These are phyloP conservation scores for Cataglyphis albicans DNA, from an alignment of 2,888 invertebrate species.

Conservation along the genomic window DNA sequence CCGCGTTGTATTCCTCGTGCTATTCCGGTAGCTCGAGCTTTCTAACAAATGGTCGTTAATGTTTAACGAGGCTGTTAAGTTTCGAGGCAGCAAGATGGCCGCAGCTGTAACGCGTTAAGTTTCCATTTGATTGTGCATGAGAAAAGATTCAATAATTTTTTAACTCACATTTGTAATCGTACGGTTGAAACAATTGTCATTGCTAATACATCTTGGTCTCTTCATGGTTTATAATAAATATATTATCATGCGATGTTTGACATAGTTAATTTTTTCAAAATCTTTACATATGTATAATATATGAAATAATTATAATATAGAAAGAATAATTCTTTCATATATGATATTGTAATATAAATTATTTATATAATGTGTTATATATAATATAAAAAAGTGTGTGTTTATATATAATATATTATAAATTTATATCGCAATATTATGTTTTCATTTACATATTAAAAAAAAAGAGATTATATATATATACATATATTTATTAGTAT, in stretches of 20 bases:
- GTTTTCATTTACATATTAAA: background rate
- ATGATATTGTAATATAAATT: background rate
- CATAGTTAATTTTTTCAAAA: background rate
- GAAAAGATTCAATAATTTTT: slow-evolving; percentile 23
- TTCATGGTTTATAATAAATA: background rate
- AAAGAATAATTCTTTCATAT: background rate
- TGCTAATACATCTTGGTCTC: background rate
- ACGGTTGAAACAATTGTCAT: background rate
- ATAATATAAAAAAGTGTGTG: background rate
- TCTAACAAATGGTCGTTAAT: slow-evolving; percentile 83
- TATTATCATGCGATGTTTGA: background rate
- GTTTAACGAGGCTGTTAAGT: slow-evolving; percentile 82
- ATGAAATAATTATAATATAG: background rate
- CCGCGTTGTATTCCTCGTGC: slow-evolving; percentile 69
- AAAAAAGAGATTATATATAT: background rate
- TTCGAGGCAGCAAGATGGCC: slow-evolving; percentile 81
- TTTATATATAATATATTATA: background rate
- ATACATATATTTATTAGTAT: background rate
- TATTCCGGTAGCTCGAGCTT: slow-evolving; percentile 80
- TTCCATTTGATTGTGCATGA: slow-evolving; percentile 60
- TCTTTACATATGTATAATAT: background rate
- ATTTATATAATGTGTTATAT: background rate
- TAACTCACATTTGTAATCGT: background rate
- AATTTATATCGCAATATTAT: background rate
- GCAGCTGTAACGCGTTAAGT: slow-evolving; percentile 79